Base-by-base conservation (phyloP, 2,888 invertebrate genomes). In the Drosophila neonasuta region DNA sequence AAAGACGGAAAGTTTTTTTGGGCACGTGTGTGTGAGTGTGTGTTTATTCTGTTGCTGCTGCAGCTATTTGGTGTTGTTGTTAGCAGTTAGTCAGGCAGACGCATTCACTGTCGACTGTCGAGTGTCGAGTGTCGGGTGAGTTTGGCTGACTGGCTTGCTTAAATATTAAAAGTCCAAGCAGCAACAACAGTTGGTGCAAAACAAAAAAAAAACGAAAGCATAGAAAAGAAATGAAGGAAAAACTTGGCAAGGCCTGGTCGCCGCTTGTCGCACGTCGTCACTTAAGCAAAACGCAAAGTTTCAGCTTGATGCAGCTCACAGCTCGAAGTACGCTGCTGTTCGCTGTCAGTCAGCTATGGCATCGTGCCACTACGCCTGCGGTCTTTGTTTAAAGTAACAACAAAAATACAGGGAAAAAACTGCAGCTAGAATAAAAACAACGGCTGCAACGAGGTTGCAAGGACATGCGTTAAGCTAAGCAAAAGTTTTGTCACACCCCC, bases 201-300 rank as follows among this genome's bases (percentile, higher is more conserved):
- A 58, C 54, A 36, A 32, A 34, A 17, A 13, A n/a, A 17, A 7
- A 30, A n/a, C 10, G 7, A 34, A 57, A 11, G n/a, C 24, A 24
- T 24, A 57, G 51, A 36, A 32, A 41, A 13, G n/a, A 13, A 20
- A 11, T 17, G 13, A 3, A 41, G 36, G 20, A 15, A 36, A 54
- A 50, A 61, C 11, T 58, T 71, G 56, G 68, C 51, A 59, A 39
- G 52, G 48, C 48, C 55, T 57, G 54, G 62, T 54, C 66, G 68
- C 65, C 82, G 78, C 82, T 77, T 82, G 82, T 83, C 80, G 76
- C 85, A 83, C 85, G 82, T 83, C 82, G 81, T 85, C 85, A 79
- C 80, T 74, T 80, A 74, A 85, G 78, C 85, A 80, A 72, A 72
- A 77, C 77, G 66, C 51, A 77, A 77, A 77, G 77, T 77, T 77